phyloP scores from a whole-genome alignment of 2,888 invertebrate species.

The Linhomoeus sp. region DNA sequence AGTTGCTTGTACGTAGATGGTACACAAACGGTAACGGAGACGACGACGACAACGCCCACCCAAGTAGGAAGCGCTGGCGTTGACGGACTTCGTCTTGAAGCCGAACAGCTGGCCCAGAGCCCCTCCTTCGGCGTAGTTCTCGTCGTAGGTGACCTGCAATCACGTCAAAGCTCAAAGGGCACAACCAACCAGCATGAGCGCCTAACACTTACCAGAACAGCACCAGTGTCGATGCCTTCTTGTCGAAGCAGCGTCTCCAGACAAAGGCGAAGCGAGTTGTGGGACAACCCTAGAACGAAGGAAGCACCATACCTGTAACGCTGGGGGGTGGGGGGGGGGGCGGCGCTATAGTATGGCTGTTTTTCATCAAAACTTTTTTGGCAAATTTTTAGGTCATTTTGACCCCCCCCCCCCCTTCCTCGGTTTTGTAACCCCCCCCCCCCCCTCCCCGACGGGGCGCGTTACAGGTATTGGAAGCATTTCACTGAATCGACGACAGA shows the following conservation, averaged over 20 bases:
- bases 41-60: conserved; percentile 9
- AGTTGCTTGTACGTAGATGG: not conserved
- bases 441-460: too few species aligned
- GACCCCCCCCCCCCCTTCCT: too few species aligned
- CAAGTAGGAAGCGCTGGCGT: conserved; percentile 24
- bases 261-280: conserved; percentile 28
- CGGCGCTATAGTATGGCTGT: not conserved
- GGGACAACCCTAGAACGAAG: conserved; percentile 25
- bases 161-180: too few species aligned
- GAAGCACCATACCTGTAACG: too few species aligned
- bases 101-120: conserved; percentile 30
- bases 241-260: conserved; percentile 36
- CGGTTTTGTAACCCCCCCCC: too few species aligned
- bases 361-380: not conserved
- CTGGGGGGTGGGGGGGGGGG: too few species aligned
- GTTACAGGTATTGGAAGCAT: too few species aligned
- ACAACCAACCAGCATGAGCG: too few species aligned
- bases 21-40: not conserved
- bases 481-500: too few species aligned
- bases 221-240: conserved; percentile 34
- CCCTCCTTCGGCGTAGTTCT: conserved; percentile 29
- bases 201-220: conserved; percentile 30
- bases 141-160: conserved; percentile 9
- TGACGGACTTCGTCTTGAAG: conserved; percentile 25
- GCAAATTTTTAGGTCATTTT: too few species aligned